Evolutionary conservation across 2,113 vertebrate species (phyloP), one percentile per base, ranked within the genome.

Genomic region (Tupaia tana): DNA sequence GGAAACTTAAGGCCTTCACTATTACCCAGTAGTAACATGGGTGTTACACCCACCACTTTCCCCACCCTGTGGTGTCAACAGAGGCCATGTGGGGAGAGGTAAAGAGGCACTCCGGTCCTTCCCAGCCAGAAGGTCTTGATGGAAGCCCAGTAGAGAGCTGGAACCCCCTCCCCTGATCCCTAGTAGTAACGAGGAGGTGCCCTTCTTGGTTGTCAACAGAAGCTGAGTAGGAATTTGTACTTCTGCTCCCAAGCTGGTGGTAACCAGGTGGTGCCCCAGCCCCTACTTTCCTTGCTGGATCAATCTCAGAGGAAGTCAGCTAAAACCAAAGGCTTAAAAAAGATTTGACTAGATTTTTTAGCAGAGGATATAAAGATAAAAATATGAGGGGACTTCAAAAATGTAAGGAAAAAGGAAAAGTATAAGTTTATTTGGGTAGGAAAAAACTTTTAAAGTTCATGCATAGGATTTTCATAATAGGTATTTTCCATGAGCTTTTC

Each of bases 261-360:
- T 54, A 66, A 63, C 77, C 25, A 6, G 43, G 7, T 29, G 15
- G n/a, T 24, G 13, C 2, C 2, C 20, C 67, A 71, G 14, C 25
- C 9, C 27, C n/a, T 0, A 61, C 70, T 82, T 58, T 29, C 7
- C 22, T 24, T 20, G 19, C n/a, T 43, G 31, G 66, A 88, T 19
- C 5, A 10, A 0, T 54, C 25, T 89, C 79, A 89, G 80, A 95
- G 56, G 43, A 74, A 87, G 69, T 19, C 70, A 63, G 31, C 27
- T 74, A 66, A 89, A 82, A 64, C 3, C 73, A n/a, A 96, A 77
- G 43, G 59, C 61, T 90, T 82, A 64, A 58, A 63, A 73, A 77
- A 77, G 27, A 77, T 75, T 80, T 81, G 74, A 93, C 27, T 19
- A n/a, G 83, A 69, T 66, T 79, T 16, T 63, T 86, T 52, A 87